Percentiles rank a stretch among this genome's conserved stretches.
phyloP scores from a whole-genome alignment of 1,140 invertebrate genomes.

The Alviniconcha marisindica region DNA sequence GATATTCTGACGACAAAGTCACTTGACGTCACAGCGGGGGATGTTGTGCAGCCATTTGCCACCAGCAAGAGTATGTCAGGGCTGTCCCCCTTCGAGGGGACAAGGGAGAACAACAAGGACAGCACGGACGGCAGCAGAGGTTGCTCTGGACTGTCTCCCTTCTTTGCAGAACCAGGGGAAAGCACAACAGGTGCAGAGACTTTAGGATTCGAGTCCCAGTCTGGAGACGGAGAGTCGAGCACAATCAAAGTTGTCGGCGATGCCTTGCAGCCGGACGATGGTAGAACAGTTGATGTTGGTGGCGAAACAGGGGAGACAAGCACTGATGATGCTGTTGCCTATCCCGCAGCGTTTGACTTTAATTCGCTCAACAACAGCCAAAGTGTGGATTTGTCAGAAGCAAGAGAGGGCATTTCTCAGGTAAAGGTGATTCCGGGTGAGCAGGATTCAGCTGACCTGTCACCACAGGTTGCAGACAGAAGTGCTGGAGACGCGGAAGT shows the following conservation, averaged over 20 bases:
- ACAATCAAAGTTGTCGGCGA: background rate
- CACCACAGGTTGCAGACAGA: too few species aligned
- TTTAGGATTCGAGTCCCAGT: background rate
- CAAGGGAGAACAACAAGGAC: background rate
- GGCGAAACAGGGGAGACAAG: background rate
- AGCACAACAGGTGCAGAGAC: background rate
- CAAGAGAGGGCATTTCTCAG: background rate
- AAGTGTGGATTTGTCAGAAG: too few species aligned
- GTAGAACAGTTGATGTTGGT: background rate
- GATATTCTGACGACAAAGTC: background rate
- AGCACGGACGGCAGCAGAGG: background rate
- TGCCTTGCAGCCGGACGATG: background rate
- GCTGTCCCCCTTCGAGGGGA: background rate
- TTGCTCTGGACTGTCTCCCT: conserved; percentile 2
- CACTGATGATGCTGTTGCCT: background rate
- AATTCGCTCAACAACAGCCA: too few species aligned
- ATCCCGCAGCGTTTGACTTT: background rate
- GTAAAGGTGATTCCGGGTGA: background rate
- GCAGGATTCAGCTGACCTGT: too few species aligned
- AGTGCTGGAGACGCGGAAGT: too few species aligned
- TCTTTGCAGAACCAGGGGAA: background rate
- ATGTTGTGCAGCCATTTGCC: background rate
- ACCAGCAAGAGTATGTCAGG: conserved; percentile 2
- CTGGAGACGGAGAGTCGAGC: background rate
- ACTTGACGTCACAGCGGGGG: background rate